Conservation (phyloP, 2,888 invertebrate species). For the Tipula lateralis region DNA sequence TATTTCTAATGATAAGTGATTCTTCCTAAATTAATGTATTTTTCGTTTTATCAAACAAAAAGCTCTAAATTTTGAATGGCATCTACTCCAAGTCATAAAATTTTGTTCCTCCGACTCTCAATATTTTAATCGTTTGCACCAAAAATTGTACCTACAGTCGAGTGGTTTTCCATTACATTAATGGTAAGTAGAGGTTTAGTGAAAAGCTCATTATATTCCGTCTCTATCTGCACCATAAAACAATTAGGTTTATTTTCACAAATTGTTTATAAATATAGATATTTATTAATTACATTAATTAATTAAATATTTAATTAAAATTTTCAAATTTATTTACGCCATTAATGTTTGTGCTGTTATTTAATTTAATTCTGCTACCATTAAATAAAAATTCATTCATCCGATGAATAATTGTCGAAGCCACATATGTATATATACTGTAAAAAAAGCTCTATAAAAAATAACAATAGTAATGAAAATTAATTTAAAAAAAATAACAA, state of each 20-base stretch:
- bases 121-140: too few relatives aligned
- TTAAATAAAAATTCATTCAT: not conserved
- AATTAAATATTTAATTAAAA: not conserved
- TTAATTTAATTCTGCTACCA: not conserved
- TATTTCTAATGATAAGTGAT: too few relatives aligned
- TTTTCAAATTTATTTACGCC: not conserved
- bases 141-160: too few relatives aligned
- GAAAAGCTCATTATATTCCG: too few relatives aligned
- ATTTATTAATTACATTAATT: slow-evolving; percentile 11
- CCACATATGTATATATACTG: not conserved
- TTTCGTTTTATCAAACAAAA: too few relatives aligned
- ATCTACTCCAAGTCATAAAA: too few relatives aligned
- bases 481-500: not conserved
- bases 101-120: too few relatives aligned
- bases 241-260: not conserved
- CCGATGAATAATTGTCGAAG: not conserved
- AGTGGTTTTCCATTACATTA: too few relatives aligned
- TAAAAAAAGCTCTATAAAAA: not conserved
- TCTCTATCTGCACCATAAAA: not conserved
- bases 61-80: too few relatives aligned
- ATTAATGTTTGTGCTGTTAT: not conserved
- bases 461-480: not conserved
- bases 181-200: too few relatives aligned
- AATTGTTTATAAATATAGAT: not conserved
- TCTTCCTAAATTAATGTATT: too few relatives aligned